These are phyloP conservation scores for Pomatorhinus ruficollis DNA, from an alignment of 2,113 vertebrate genomes.

Conservation along the genomic window DNA sequence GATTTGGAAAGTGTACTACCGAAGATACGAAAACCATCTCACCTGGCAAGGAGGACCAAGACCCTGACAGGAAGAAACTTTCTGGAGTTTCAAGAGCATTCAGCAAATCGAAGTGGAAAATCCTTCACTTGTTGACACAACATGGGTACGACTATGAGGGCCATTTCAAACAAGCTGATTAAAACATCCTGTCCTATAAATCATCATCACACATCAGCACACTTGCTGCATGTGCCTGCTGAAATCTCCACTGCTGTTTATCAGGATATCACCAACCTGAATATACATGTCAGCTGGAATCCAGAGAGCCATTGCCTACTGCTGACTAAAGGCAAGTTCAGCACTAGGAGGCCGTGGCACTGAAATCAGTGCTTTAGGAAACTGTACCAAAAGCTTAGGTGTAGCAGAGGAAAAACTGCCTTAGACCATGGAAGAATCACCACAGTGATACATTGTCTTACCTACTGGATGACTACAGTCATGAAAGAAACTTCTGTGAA, in stretches of 20 bases:
- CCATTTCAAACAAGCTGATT: not conserved
- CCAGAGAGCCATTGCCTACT: not conserved
- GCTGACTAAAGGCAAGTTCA: not conserved
- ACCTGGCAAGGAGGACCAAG: not conserved
- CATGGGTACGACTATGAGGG: fast-evolving
- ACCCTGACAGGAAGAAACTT: not conserved
- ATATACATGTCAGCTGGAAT: not conserved
- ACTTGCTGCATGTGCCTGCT: not conserved
- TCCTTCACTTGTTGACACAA: not conserved
- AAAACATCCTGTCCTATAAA: not conserved
- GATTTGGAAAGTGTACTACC: not conserved
- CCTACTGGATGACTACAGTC: not conserved
- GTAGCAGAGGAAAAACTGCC: not conserved
- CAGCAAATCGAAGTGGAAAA: not conserved
- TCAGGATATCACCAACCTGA: not conserved
- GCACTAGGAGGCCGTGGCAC: not conserved
- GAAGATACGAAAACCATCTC: not conserved
- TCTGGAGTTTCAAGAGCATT: not conserved
- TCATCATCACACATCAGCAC: not conserved
- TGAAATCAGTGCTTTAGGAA: not conserved
- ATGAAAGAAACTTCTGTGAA: not conserved
- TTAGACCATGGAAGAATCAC: not conserved
- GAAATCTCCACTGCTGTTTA: not conserved
- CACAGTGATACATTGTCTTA: not conserved
- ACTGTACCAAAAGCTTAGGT: not conserved